Percentiles rank a stretch among this genome's conserved stretches.
Conservation (phyloP, 2,888 invertebrate genomes). For the Scaeva pyrastri region DNA sequence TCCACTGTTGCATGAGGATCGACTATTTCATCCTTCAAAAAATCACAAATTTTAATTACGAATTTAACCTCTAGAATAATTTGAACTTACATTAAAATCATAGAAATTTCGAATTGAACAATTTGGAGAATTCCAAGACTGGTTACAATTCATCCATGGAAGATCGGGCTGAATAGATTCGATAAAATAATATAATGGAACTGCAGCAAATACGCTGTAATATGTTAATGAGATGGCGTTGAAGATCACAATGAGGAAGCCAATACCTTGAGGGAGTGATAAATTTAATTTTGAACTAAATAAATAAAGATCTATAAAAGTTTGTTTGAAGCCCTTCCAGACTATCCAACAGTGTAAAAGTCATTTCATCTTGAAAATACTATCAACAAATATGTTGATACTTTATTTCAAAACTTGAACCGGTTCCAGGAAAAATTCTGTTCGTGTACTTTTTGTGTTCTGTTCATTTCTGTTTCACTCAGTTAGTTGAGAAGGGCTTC, state of each 20-base stretch:
- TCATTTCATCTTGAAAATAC: too few species aligned
- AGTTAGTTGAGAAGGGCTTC: too few species aligned
- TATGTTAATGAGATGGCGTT: slow-evolving; percentile 92
- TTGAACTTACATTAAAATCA: slow-evolving; percentile 78
- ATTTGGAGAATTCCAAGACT: slow-evolving; percentile 90
- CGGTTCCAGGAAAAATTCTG: too few species aligned
- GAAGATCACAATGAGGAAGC: slow-evolving; percentile 90
- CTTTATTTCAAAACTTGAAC: too few species aligned
- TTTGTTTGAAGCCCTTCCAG: too few species aligned
- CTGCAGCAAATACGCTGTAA: slow-evolving; percentile 93
- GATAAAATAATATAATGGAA: slow-evolving; percentile 92
- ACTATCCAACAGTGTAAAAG: too few species aligned
- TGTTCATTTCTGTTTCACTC: too few species aligned
- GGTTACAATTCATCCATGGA: slow-evolving; percentile 92
- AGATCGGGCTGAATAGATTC: slow-evolving; percentile 88
- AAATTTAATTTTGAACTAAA: background rate
- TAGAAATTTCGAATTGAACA: slow-evolving; percentile 80
- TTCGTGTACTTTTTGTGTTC: too few species aligned
- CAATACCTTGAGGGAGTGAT: slow-evolving; percentile 79
- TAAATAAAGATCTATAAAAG: background rate
- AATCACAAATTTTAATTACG: background rate
- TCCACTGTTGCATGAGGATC: slow-evolving; percentile 81
- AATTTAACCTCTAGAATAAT: background rate
- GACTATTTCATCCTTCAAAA: slow-evolving; percentile 75
- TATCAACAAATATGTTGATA: too few species aligned